Base-by-base conservation (phyloP, 35 echinoderm and acorn worm species). In the Apostichopus japonicus region DNA sequence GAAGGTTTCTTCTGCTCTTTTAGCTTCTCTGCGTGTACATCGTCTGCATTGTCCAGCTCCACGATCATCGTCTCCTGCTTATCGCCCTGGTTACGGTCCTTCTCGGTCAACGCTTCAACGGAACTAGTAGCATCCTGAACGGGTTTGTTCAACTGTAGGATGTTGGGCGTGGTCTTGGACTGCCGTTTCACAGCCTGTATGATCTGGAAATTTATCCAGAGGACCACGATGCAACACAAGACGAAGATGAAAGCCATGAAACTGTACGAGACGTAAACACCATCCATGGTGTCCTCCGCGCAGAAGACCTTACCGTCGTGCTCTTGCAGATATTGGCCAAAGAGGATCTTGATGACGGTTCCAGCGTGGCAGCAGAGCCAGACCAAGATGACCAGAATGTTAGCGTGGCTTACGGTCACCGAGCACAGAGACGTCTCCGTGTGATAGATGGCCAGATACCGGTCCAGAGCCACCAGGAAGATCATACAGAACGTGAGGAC, bases 141-240 rank as follows among this genome's bases (percentile, higher is more conserved):
- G 24, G 6, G 56, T 24, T 24, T 59, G 86, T 89, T 89, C 61
- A 54, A 8, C 62, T 24, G 21, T 51, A 63, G 61, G 2, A 33
- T 33, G 24, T n/a, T 23, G 1, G 86, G 86, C 21, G 19, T 73
- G 24, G 86, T 89, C 63, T 89, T 61, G 6, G 86, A 89, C 67
- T 89, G 86, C 62, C 86, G 17, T 22, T 89, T 89, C 24, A 89
- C 56, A 17, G 86, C 86, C 51, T 73, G 86, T 57, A 89, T 89
- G n/a, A 89, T 89, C 62, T 89, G 86, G 51, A 89, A 89, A 25
- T 89, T 89, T 27, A 89, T 6, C 86, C 86, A 89, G 86, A 89
- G 22, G 16, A 89, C 86, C 19, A 89, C 86, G 21, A 89, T 71
- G 61, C 62, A 72, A 56, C 86, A 89, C 16, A 89, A 25, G 27